Percentiles rank a stretch among this genome's conserved stretches.
phyloP scores from a whole-genome alignment of 2,797 vertebrate genomes.

The Sebastes umbrosus region DNA sequence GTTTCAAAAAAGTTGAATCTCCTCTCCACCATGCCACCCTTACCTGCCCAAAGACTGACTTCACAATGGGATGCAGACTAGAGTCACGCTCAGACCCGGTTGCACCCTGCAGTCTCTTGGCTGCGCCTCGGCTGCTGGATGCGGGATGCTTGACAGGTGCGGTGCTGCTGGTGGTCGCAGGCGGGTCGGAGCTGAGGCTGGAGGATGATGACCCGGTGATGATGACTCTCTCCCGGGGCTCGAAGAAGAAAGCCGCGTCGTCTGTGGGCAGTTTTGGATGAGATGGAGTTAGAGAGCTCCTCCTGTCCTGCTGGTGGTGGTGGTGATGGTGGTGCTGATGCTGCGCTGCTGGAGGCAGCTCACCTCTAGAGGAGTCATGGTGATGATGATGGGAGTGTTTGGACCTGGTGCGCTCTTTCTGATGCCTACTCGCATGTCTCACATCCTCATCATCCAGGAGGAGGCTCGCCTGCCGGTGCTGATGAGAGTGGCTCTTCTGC shows the following conservation, averaged over 20 bases:
- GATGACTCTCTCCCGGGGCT: constrained; percentile 71
- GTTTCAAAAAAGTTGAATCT: neutral
- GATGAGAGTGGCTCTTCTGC: constrained; percentile 67
- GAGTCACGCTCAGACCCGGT: constrained; percentile 74
- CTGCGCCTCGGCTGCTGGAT: constrained; percentile 81
- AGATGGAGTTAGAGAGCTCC: constrained; percentile 72
- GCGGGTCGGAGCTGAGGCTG: constrained; percentile 68
- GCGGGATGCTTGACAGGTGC: constrained; percentile 74
- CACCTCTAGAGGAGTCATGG: constrained; percentile 51
- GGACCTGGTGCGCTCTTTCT: constrained; percentile 68
- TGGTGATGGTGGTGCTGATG: neutral
- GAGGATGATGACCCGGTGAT: constrained; percentile 74
- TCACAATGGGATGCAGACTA: constrained; percentile 91
- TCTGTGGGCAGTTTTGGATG: constrained; percentile 62
- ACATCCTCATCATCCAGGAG: constrained; percentile 75
- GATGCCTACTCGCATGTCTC: constrained; percentile 58
- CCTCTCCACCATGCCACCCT: neutral
- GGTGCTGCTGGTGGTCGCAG: constrained; percentile 22
- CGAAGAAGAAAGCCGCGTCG: constrained; percentile 81
- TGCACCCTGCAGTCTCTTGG: constrained; percentile 55
- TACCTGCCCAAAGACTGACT: constrained; percentile 88
- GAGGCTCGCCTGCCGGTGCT: constrained; percentile 62
- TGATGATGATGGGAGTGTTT: constrained; percentile 60
- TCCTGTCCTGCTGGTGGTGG: constrained; percentile 43
- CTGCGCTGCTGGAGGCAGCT: constrained; percentile 48